phyloP scores from a whole-genome alignment of 53 echinoderm and acorn worm genomes.

The Luidia sarsii region DNA sequence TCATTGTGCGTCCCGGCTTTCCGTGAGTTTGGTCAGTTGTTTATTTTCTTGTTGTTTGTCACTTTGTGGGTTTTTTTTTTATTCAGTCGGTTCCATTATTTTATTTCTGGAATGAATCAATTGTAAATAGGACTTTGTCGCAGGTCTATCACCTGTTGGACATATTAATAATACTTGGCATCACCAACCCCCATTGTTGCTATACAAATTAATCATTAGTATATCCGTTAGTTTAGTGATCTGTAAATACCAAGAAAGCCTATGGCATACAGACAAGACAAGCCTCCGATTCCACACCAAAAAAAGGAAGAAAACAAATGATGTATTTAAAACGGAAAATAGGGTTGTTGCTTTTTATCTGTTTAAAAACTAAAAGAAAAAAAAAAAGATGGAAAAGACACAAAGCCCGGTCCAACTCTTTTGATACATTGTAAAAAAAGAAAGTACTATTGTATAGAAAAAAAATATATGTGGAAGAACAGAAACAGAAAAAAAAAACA shows the following conservation, averaged over 20 bases:
- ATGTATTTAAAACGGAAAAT: not conserved
- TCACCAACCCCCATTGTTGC: conserved; percentile 44
- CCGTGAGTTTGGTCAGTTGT: no score
- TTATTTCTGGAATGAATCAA: not conserved
- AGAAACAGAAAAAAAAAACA: not conserved
- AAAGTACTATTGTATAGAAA: conserved; percentile 57
- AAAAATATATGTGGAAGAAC: conserved; percentile 40
- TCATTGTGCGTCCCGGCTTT: no score
- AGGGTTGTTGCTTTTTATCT: conserved; percentile 39
- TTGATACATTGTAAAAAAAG: conserved; percentile 60
- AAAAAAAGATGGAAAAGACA: conserved; percentile 26
- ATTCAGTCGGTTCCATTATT: not conserved
- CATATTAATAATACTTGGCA: conserved; percentile 22
- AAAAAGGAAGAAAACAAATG: conserved; percentile 1
- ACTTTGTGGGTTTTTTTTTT: no score
- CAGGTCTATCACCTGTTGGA: not conserved
- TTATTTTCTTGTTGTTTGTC: no score
- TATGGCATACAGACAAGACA: conserved; percentile 25
- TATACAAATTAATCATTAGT: not conserved
- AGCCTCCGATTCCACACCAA: conserved; percentile 3
- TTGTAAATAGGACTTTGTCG: conserved; percentile 35
- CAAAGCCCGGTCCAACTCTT: conserved; percentile 31
- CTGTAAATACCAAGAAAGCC: conserved; percentile 35
- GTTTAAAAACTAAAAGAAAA: conserved; percentile 5
- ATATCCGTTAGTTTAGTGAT: not conserved